Evolutionary conservation across 1,140 invertebrate species (phyloP), one percentile per base, ranked within the genome.

Genomic region (Meteorus sp.): DNA sequence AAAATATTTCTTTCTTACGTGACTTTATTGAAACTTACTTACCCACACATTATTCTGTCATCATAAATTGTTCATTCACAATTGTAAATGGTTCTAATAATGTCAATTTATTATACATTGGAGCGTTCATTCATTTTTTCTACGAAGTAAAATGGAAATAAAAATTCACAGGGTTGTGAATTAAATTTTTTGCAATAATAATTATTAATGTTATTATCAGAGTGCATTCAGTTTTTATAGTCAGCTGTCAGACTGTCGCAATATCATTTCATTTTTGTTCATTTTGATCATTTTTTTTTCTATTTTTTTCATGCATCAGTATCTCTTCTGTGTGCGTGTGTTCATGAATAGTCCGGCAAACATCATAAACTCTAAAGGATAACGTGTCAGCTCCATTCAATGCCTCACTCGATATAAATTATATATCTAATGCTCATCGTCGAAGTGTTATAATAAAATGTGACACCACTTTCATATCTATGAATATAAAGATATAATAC

Each of bases 361-460:
- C 57, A 62, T 69, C 67, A 60, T 69, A 69, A 69, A 69, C 65
- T 33, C 44, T 23, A 35, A 33, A 63, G 63, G 57, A 67, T 67
- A 67, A 56, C 47, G 56, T 31, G 58, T 55, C 41, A 39, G 25
- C 17, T 25, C 52, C 45, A 56, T 55, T 55, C 41, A 41, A 57
- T 56, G 54, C 17, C 51, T 57, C 41, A 44, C 41, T 41, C 52
- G 15, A 27, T 51, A 55, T 48, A 60, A 58, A 58, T 58, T 58
- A 58, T 45, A 56, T 58, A 22, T 37, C 27, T 33, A 39, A 35
- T 23, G 33, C 53, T 56, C 56, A 61, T 50, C 22, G 33, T 60
- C 27, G 15, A 51, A 27, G 29, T 39, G 41, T 45, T 9, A 44
- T n/a, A n/a, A n/a, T n/a, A n/a, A n/a, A n/a, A n/a, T n/a, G n/a